Percentiles rank a stretch among this genome's conserved stretches.
Conservation (phyloP, 1,140 invertebrate species). For the Arion vulgaris region DNA sequence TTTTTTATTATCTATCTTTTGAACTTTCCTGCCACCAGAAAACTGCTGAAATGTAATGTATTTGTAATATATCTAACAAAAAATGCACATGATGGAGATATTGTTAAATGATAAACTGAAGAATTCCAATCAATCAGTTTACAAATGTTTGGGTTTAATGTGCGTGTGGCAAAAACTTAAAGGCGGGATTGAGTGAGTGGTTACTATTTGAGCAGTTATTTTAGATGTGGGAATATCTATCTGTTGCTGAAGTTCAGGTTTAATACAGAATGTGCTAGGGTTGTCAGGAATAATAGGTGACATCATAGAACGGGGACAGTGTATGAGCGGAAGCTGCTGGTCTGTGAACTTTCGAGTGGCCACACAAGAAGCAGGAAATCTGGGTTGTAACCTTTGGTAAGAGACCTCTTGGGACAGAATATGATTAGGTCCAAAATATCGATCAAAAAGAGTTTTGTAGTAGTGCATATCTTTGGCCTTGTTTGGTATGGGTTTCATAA, state of each 20-base stretch:
- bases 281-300: background rate
- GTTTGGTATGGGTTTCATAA: slow-evolving; percentile 43
- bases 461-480: slow-evolving; percentile 65
- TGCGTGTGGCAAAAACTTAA: background rate
- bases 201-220: background rate
- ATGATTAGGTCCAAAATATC: slow-evolving; percentile 67
- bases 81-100: no score
- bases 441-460: slow-evolving; percentile 67
- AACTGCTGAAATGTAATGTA: no score
- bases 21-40: no score
- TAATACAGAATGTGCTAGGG: background rate
- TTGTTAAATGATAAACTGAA: background rate
- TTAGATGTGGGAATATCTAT: slow-evolving; percentile 10
- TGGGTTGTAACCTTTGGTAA: slow-evolving; percentile 18
- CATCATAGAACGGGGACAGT: slow-evolving; percentile 2
- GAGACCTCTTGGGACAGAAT: slow-evolving; percentile 59
- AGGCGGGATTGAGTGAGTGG: background rate
- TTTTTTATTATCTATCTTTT: no score
- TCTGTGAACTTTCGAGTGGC: background rate
- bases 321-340: slow-evolving; percentile 23
- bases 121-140: background rate
- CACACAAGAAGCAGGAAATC: slow-evolving; percentile 1
- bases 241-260: slow-evolving; percentile 8
- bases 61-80: no score
- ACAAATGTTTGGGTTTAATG: slow-evolving; percentile 17